Evolutionary conservation across 2,888 invertebrate species (phyloP).

Genomic region (Diploptera punctata): DNA sequence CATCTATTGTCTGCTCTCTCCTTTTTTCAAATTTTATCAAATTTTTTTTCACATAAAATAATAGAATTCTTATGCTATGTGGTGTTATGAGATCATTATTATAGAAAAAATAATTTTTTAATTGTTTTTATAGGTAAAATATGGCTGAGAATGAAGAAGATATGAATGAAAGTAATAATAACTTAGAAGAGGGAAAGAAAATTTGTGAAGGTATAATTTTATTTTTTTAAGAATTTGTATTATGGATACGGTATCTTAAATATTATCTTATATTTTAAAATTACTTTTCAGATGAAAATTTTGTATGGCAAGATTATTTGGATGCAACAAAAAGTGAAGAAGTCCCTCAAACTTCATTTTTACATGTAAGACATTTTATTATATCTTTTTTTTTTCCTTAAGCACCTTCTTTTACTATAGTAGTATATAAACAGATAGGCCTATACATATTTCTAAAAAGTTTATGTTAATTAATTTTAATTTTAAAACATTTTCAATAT

Average conservation of each 20-base stretch:
- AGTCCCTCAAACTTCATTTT: constrained; percentile 72
- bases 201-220: constrained; percentile 8
- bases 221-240: not conserved
- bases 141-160: not conserved
- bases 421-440: not conserved
- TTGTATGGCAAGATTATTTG: constrained; percentile 73
- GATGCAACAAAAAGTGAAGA: constrained; percentile 66
- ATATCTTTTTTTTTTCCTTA: not conserved
- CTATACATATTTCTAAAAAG: not conserved
- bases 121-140: no score
- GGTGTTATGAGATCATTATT: no score
- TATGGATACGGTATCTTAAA: not conserved
- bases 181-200: constrained; percentile 1
- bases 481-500: not conserved
- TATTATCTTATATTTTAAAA: not conserved
- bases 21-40: no score
- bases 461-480: not conserved
- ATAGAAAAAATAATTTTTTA: no score
- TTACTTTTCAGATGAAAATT: constrained; percentile 49
- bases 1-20: no score
- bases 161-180: not conserved
- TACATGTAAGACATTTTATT: constrained; percentile 64
- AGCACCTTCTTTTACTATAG: not conserved
- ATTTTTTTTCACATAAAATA: no score
- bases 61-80: no score